Conservation (phyloP, 2,797 vertebrate genomes). For the Sternarchorhynchus goeldii region DNA sequence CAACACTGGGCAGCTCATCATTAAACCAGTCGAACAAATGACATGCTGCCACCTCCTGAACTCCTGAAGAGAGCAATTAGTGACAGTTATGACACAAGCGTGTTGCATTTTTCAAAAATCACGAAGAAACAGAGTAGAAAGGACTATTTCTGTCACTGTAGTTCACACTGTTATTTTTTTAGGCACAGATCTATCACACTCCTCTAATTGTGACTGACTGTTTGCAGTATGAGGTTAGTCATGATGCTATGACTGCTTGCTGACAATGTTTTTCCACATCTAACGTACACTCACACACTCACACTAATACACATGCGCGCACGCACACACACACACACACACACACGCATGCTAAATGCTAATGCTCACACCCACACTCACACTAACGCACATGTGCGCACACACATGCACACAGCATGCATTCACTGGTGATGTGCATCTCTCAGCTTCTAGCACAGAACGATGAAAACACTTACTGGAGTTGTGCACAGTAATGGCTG, state of each 20-base stretch:
- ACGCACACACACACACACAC: background rate
- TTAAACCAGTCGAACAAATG: constrained; percentile 6
- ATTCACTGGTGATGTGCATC: background rate
- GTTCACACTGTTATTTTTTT: background rate
- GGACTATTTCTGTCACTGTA: constrained; percentile 11
- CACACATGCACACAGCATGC: background rate
- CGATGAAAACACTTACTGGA: constrained; percentile 10
- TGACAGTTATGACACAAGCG: constrained; percentile 3
- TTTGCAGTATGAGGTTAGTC: constrained; percentile 5
- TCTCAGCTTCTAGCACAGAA: background rate
- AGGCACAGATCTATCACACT: constrained; percentile 1
- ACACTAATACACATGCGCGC: too few species aligned
- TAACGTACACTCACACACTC: too few species aligned
- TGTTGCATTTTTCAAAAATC: background rate
- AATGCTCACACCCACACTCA: too few species aligned
- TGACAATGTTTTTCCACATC: background rate
- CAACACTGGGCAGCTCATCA: background rate
- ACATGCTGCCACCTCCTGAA: background rate
- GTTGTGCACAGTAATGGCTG: background rate
- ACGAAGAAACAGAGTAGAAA: background rate
- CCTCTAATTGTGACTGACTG: background rate
- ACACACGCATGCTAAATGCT: background rate
- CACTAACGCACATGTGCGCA: too few species aligned
- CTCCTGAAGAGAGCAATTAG: constrained; percentile 8
- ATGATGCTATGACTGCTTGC: background rate